Evolutionary conservation across 1,140 invertebrate genomes (phyloP).

Genomic region (Drosophila simulans): DNA sequence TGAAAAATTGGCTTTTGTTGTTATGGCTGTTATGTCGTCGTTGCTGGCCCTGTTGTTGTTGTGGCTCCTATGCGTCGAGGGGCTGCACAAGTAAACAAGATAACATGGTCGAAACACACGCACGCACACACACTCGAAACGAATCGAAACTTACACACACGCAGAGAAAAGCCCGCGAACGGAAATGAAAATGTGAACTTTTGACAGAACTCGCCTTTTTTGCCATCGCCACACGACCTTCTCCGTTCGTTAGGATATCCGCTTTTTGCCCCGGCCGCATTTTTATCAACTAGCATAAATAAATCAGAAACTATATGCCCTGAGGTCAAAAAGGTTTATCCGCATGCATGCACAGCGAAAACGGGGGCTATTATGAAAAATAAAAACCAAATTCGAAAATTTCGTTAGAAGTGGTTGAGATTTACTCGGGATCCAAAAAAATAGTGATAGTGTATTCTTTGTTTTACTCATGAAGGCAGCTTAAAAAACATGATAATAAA

Average conservation of each 20-base stretch:
- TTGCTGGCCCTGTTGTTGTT: constrained; percentile 12
- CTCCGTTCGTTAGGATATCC: constrained; percentile 41
- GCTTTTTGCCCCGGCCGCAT: constrained; percentile 28
- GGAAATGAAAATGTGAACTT: constrained; percentile 76
- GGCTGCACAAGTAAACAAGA: constrained; percentile 66
- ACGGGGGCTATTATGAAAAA: not conserved
- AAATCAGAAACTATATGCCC: constrained; percentile 52
- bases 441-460: not conserved
- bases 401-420: not conserved
- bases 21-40: constrained; percentile 26
- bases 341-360: not conserved
- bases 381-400: not conserved
- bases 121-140: constrained; percentile 21
- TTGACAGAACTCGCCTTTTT: constrained; percentile 55
- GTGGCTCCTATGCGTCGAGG: constrained; percentile 51
- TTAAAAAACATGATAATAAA: no score
- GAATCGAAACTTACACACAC: constrained; percentile 8
- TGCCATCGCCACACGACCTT: constrained; percentile 28
- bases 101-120: constrained; percentile 54
- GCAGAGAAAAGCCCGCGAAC: constrained; percentile 31
- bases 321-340: constrained; percentile 24
- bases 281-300: constrained; percentile 60
- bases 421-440: not conserved
- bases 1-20: constrained; percentile 80
- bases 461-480: no score